Conservation (phyloP, 2,113 vertebrate species). For the Notarius quadriscutis region DNA sequence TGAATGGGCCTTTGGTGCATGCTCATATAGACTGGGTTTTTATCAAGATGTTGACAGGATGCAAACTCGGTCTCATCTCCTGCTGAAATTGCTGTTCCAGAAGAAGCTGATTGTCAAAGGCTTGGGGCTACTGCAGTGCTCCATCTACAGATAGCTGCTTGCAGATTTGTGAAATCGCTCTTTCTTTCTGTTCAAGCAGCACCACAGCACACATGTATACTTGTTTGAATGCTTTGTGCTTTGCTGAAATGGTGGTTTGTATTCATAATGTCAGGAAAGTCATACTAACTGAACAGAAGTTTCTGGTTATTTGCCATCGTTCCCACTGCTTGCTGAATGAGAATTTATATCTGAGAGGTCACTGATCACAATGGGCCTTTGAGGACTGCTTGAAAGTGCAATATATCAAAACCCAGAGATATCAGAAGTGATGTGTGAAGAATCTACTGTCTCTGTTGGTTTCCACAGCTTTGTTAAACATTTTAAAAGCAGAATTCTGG, state of each 20-base stretch:
- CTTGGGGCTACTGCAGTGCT: conserved; percentile 28
- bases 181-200: conserved; percentile 4
- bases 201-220: neutral
- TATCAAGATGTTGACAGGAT: conserved; percentile 33
- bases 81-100: conserved; percentile 42
- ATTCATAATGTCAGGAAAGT: conserved; percentile 9
- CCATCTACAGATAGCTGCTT: conserved; percentile 30
- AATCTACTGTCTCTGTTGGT: conserved; percentile 2
- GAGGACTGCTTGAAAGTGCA: conserved; percentile 42
- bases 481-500: conserved; percentile 4
- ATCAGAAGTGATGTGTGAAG: conserved; percentile 42
- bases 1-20: conserved; percentile 19
- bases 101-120: conserved; percentile 34
- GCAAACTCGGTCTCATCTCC: conserved; percentile 35
- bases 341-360: conserved; percentile 49
- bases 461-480: conserved; percentile 5
- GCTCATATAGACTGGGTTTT: conserved; percentile 28
- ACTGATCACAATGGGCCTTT: conserved; percentile 1
- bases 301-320: conserved; percentile 40
- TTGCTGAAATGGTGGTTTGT: neutral
- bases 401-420: conserved; percentile 43
- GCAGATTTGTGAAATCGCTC: conserved; percentile 28
- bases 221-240: neutral
- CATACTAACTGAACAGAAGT: conserved; percentile 7
- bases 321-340: conserved; percentile 28